phyloP scores from a whole-genome alignment of 1,140 invertebrate species.

The Cepaea nemoralis region DNA sequence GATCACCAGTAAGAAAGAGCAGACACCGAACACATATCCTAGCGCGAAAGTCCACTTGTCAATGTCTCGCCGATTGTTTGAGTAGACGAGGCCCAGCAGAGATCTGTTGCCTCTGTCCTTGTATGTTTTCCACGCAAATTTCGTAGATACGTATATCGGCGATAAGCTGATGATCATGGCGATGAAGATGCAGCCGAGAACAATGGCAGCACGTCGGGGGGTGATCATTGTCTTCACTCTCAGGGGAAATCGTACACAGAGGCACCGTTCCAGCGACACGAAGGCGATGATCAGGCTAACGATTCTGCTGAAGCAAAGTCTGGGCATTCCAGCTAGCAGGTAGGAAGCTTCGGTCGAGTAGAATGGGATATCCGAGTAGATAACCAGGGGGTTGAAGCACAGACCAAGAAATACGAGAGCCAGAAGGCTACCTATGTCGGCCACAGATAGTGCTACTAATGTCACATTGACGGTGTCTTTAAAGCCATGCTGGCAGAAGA shows the following conservation, averaged over 20 bases:
- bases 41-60: background rate
- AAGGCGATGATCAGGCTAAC: background rate
- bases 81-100: background rate
- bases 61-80: background rate
- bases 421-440: background rate
- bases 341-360: conserved; percentile 89
- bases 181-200: conserved; percentile 69
- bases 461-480: background rate
- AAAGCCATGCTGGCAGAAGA: background rate
- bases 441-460: background rate
- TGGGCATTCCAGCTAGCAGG: conserved; percentile 92
- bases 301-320: conserved; percentile 93
- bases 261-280: background rate
- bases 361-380: conserved; percentile 90
- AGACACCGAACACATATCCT: background rate
- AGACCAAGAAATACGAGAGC: background rate
- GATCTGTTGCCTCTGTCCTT: background rate
- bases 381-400: conserved; percentile 80
- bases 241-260: background rate
- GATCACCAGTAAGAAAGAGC: background rate
- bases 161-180: background rate
- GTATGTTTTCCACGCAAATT: background rate
- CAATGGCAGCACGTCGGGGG: conserved; percentile 90
- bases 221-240: conserved; percentile 84
- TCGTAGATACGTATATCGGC: background rate